These are phyloP conservation scores for Phorcus lineatus DNA, from an alignment of 2,888 invertebrate species.

Conservation along the genomic window DNA sequence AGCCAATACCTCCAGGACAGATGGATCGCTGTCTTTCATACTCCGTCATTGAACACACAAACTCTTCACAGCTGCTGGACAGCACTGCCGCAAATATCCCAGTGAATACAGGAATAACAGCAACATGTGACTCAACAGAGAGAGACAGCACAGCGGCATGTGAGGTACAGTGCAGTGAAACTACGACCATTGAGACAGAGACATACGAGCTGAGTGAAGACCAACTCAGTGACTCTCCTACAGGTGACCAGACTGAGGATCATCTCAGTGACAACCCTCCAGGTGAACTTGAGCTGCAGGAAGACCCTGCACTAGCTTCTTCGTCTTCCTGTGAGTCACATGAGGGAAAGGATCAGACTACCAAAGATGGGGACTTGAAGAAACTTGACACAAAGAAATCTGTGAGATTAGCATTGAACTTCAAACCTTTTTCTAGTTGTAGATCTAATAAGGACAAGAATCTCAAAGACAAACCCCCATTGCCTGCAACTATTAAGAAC, in stretches of 20 bases:
- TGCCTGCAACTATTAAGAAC: slow-evolving; percentile 3
- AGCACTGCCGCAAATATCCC: background rate
- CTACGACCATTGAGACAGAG: no score
- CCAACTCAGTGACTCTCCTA: no score
- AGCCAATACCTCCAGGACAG: slow-evolving; percentile 25
- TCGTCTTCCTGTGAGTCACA: no score
- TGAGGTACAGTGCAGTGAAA: no score
- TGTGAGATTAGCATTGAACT: slow-evolving; percentile 23
- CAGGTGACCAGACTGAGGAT: no score
- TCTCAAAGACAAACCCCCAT: slow-evolving; percentile 34
- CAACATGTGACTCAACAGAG: no score
- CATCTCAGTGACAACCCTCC: no score
- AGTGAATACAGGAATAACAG: background rate
- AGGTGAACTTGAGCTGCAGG: no score
- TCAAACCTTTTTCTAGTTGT: slow-evolving; percentile 20
- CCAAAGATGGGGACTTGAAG: background rate
- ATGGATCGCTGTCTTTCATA: slow-evolving; percentile 55
- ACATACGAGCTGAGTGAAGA: no score
- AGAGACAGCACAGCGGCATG: no score
- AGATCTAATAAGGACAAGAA: slow-evolving; percentile 30
- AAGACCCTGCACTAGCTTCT: no score
- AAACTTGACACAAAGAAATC: slow-evolving; percentile 12
- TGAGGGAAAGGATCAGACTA: no score
- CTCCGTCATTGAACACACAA: slow-evolving; percentile 55
- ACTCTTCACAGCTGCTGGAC: slow-evolving; percentile 6